Evolutionary conservation across 30 jellyfish, hydroid and myxozoan species (phyloP), one percentile per base, ranked within the genome.

Genomic region (Rhopilema esculentum): DNA sequence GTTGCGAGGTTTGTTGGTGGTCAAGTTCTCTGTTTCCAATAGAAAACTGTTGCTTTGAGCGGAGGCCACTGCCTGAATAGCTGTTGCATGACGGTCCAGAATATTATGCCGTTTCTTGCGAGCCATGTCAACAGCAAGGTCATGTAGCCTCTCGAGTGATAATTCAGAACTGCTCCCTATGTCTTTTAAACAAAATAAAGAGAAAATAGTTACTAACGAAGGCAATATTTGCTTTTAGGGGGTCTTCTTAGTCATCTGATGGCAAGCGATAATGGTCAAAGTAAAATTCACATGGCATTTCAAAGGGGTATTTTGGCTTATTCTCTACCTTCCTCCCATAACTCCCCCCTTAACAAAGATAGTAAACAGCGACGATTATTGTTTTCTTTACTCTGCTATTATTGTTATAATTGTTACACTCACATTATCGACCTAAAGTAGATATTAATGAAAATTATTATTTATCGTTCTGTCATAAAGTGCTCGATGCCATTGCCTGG

Each of bases 91-190:
- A 4, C 62, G 93, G 64, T 84, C 93, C 8, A 84, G 76, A 2
- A 84, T 27, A 33, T 84, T 53, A 61, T 84, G 25, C 28, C 93
- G 87, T 66, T 61, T 62, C 22, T 73, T 72, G 28, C 87, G 70
- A 12, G 93, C 93, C 93, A 84, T 84, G 87, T 77, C 63, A 29
- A 84, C 93, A 1, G 93, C 84, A 4, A 71, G 66, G 66, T 84
- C 88, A 71, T 84, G 93, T 8, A 84, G 93, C 40, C 72, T 84
- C 23, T 84, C 93, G 8, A 74, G 66, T 12, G 93, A 69, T 19
- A 71, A 40, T 19, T 50, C 77, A 29, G 88, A 84, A 32, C 51
- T 73, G 31, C 74, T 57, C 19, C 77, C 73, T n/a, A 52, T 32
- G 31, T 51, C 87, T 84, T 21, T 63, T 63, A 19, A 19, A 63